Evolutionary conservation across 2,888 invertebrate genomes (phyloP).

Genomic region (Apomyelois bistriatella): DNA sequence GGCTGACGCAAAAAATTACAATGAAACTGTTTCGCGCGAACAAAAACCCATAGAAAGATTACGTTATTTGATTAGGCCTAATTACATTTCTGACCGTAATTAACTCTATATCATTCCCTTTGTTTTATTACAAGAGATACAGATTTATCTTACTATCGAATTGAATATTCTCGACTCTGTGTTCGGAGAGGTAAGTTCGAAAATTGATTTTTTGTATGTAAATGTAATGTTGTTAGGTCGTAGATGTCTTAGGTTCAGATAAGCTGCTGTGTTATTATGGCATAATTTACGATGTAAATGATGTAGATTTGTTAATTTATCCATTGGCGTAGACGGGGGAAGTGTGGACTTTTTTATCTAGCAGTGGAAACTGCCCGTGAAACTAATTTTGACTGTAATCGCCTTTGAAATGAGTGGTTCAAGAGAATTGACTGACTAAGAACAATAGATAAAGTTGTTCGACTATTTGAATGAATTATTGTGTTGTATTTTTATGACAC

Average conservation of each 20-base stretch:
- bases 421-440: neutral
- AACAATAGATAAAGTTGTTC: neutral
- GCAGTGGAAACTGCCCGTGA: slow-evolving; percentile 22
- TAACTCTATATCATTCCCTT: slow-evolving; percentile 74
- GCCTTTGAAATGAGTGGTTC: neutral
- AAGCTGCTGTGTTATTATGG: slow-evolving; percentile 68
- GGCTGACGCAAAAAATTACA: slow-evolving; percentile 29
- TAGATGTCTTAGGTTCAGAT: slow-evolving; percentile 69
- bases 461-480: neutral
- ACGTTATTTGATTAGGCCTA: slow-evolving; percentile 76
- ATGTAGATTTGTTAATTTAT: slow-evolving; percentile 75
- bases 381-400: slow-evolving; percentile 14
- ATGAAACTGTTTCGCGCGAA: slow-evolving; percentile 47
- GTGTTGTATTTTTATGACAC: neutral
- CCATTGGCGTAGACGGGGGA: slow-evolving; percentile 49
- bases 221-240: slow-evolving; percentile 24
- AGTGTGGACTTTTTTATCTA: slow-evolving; percentile 32
- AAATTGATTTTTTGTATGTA: slow-evolving; percentile 14
- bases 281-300: slow-evolving; percentile 71
- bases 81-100: slow-evolving; percentile 74
- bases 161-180: slow-evolving; percentile 37
- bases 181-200: slow-evolving; percentile 17
- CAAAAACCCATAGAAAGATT: slow-evolving; percentile 64
- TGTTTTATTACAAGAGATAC: slow-evolving; percentile 66
- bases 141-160: slow-evolving; percentile 24